Evolutionary conservation across 2,888 invertebrate species (phyloP), one percentile per base, ranked within the genome.

Genomic region (Furcula furcula): DNA sequence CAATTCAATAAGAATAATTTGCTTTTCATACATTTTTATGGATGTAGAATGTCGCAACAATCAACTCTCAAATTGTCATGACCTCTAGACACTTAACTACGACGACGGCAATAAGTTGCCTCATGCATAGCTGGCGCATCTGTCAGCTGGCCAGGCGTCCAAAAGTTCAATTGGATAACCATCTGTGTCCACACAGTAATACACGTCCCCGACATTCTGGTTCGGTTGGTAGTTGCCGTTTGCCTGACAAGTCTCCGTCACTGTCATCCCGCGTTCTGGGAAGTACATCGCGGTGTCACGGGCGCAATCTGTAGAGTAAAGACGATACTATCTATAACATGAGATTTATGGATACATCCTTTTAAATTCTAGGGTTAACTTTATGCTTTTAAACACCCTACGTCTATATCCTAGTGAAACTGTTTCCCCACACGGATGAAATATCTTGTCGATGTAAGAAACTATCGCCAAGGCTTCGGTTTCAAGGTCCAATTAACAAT

Each of bases 241-340:
- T 10, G 75, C 79, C 9, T 54, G 51, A 60, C 93, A 93, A 9
- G 70, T 66, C 55, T 88, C 81, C 4, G 80, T 73, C 51, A 91
- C 82, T 14, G 68, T 61, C 72, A 88, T 76, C 1, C 90, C 90
- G 16, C 67, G 79, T 35, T 77, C 81, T 3, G 77, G 81, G 73
- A 90, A 92, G 59, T 84, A 66, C 36, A 89, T 60, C 43, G 72
- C 71, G 12, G 80, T 75, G 66, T 93, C 93, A 36, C 91, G 85
- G n/a, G 92, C 92, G 66, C 93, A 92, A 66, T 92, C 92, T 92
- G 76, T 35, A 47, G 7, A n/a, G n/a, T n/a, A n/a, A n/a, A n/a
- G n/a, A n/a, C n/a, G n/a, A n/a, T n/a, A n/a, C n/a, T n/a, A n/a
- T n/a, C n/a, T n/a, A n/a, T n/a, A n/a, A n/a, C n/a, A n/a, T n/a